Evolutionary conservation across 2,888 invertebrate species (phyloP), one percentile per base, ranked within the genome.

Genomic region (Orthosia cruda): DNA sequence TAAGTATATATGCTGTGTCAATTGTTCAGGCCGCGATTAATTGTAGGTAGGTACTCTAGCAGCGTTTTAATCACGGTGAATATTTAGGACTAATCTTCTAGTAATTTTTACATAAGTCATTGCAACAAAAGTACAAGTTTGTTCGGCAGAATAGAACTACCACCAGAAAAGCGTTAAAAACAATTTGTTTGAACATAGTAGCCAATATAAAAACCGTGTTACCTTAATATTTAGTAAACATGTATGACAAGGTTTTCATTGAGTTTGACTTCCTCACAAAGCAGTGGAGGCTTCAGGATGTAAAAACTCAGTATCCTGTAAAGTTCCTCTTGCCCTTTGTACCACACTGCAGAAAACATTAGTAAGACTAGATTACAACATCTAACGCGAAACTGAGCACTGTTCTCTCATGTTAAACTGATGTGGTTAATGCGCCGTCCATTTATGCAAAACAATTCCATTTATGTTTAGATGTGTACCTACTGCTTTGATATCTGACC

Each of bases 321-420:
- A 18, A 67, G 1, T 47, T 12, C 1, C 49, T 71, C 75, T 50
- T 55, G 3, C 4, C 47, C 63, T 77, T 54, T 55, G 5, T 0
- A 49, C 77, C 78, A 68, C 32, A 73, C 26, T 40, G 49, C 52
- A 82, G 75, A 75, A 77, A 87, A 84, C 87, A 86, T 87, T 87
- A 87, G 84, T 86, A 86, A 87, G 87, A 86, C 80, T 77, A 79
- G 86, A 87, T 87, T 86, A 86, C 80, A 65, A 76, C 75, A 79
- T 72, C 84, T 84, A 87, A 84, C 82, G 84, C 71, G 86, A 77
- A 85, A 84, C 87, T 78, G 87, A 87, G 82, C 82, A 78, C 78
- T 81, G 86, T 86, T 79, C 87, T 85, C 86, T 86, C 81, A 76
- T 86, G 83, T 71, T 87, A 62, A 77, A 84, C 85, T 81, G 73